phyloP scores from a whole-genome alignment of 2,888 invertebrate genomes.

The Athrips mouffetella region DNA sequence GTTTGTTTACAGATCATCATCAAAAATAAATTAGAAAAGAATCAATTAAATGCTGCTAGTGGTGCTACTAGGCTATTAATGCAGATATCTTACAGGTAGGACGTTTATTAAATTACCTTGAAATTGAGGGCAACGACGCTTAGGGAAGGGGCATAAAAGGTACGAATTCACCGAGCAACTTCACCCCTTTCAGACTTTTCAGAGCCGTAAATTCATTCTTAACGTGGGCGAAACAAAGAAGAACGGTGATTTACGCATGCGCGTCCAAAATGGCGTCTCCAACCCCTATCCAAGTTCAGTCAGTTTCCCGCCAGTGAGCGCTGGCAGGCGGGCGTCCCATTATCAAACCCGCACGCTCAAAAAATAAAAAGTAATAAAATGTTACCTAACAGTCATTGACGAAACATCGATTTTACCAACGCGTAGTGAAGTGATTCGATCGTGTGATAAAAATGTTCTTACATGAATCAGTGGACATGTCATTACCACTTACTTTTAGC shows the following conservation, averaged over 20 bases:
- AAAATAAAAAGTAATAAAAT: conserved; percentile 23
- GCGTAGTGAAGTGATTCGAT: conserved; percentile 23
- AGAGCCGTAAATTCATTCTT: neutral
- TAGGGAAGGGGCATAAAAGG: neutral
- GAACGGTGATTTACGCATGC: conserved; percentile 49
- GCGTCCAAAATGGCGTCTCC: conserved; percentile 30
- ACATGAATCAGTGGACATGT: conserved; percentile 38
- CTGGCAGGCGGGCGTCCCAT: conserved; percentile 35
- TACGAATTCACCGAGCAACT: neutral
- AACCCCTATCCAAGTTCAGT: conserved; percentile 31
- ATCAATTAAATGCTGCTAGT: too few relatives aligned
- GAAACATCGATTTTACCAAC: conserved; percentile 24
- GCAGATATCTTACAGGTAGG: neutral
- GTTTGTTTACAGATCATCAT: too few relatives aligned
- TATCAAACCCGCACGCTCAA: conserved; percentile 24
- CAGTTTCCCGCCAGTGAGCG: conserved; percentile 56
- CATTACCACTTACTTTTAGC: conserved; percentile 26
- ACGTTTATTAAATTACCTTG: neutral
- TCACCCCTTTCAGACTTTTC: neutral
- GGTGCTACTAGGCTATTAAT: neutral
- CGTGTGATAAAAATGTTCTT: conserved; percentile 38
- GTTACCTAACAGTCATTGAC: conserved; percentile 24
- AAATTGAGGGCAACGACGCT: neutral
- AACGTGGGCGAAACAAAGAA: neutral
- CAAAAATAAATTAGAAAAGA: too few relatives aligned